Evolutionary conservation across 1,140 invertebrate genomes (phyloP), one percentile per base, ranked within the genome.

Genomic region (Bombus confusus): DNA sequence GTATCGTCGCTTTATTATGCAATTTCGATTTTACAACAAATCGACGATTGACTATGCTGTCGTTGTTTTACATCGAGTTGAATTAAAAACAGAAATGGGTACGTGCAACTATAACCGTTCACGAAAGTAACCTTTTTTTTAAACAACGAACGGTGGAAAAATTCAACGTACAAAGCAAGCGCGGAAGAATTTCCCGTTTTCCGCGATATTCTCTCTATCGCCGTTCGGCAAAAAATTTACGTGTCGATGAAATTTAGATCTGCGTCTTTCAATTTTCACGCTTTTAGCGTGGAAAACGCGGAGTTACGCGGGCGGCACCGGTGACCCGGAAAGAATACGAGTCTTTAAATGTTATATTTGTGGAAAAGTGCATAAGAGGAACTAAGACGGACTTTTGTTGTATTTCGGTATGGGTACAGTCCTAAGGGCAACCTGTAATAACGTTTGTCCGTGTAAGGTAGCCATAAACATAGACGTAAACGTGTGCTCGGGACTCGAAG

Each of bases 311-410:
- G 1, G 1, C 12, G 12, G 25, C 18, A 0, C 12, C 28, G 28
- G 39, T 41, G 39, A n/a, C 68, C 68, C 22, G 34, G 68, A 15
- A 69, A 69, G 3, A 69, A 39, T 4, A 25, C 68, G 39, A 31
- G 41, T 73, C 8, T 73, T 73, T 73, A 43, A 43, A 73, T 73
- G 43, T 47, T 31, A 73, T 47, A 43, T 73, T 73, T 28, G 41
- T 47, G 8, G n/a, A 18, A 72, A 39, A n/a, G 28, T 18, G 15
- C 6, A 43, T n/a, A 72, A 73, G 47, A 3, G 13, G 15, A 18
- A 43, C 69, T 22, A 5, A 28, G 10, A 72, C 39, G 12, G 12
- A 43, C 13, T 73, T 22, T n/a, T 22, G 41, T 73, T 31, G 5
- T 8, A n/a, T 22, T 10, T 37, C 22, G 18, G 9, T 15, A 15